Conservation (phyloP, 2,797 vertebrate species). For the Tragopan temminckii region DNA sequence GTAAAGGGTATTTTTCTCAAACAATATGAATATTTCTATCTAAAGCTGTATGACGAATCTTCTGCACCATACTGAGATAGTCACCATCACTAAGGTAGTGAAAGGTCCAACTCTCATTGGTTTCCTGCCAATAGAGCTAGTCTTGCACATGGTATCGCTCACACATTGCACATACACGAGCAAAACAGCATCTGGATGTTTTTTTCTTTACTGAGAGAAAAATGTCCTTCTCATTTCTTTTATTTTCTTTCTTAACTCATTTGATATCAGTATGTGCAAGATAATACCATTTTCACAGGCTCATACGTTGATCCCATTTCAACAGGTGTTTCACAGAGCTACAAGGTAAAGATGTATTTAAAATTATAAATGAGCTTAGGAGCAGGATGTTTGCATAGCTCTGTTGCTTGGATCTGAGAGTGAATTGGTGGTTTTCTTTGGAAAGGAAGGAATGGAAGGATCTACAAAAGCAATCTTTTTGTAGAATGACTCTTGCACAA, state of each 20-base stretch:
- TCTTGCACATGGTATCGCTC: not conserved
- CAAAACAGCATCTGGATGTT: not conserved
- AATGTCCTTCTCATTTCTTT: not conserved
- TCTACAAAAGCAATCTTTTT: not conserved
- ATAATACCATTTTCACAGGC: not conserved
- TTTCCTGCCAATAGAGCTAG: not conserved
- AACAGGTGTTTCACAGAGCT: not conserved
- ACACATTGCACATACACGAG: not conserved
- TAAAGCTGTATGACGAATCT: not conserved
- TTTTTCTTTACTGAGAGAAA: not conserved
- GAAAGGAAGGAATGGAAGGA: not conserved
- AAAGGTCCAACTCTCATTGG: not conserved
- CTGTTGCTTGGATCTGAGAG: not conserved
- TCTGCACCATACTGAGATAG: not conserved
- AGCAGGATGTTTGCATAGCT: not conserved
- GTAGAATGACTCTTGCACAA: not conserved
- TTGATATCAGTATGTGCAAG: not conserved
- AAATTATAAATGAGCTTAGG: not conserved
- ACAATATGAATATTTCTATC: not conserved
- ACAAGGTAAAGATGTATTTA: not conserved
- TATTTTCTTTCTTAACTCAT: fast-evolving
- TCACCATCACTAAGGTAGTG: not conserved
- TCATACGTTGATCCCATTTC: not conserved
- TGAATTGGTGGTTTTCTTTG: not conserved
- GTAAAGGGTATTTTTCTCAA: not conserved